Evolutionary conservation across 2,888 invertebrate genomes (phyloP), one percentile per base, ranked within the genome.

Genomic region (Ophioninae sp.): DNA sequence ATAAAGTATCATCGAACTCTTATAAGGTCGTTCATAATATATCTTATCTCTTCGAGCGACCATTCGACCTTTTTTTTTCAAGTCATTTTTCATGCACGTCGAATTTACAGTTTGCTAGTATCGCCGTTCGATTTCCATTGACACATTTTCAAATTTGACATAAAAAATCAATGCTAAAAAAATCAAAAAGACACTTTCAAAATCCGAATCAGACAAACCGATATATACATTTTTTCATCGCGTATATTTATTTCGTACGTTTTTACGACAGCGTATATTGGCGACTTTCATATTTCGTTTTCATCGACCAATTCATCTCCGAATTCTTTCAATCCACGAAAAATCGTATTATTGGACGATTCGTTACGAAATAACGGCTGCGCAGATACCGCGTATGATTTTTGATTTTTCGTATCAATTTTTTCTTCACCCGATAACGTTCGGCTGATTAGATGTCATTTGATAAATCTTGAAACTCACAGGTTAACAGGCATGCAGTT

Each of bases 11-110:
- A 23, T 30, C 59, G 51, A 67, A 68, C n/a, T 59, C 74, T 78
- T 74, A 83, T 81, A 83, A 83, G 39, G 65, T 81, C n/a, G 10
- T 39, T 51, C 39, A 20, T 22, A 56, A 65, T 81, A 65, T 81
- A 83, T 83, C 81, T 83, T 78, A 83, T 78, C 81, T 63, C 56
- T 10, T 2, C 20, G 22, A 76, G 56, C 72, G 72, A 79, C 72
- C 63, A 37, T 41, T 39, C 58, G 71, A 37, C 41, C 13, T 30
- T 68, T 75, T 75, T 56, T 41, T 74, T 74, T 74, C 37, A 41
- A 20, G 64, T 61, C 10, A 17, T 30, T 39, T 39, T 6, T 39
- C 20, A 37, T 63, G 23, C 23, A 44, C 23, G 51, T 61, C 30
- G 68, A 61, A 13, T 30, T 13, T 39, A 13, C 37, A 44, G 23